Evolutionary conservation across 2,797 vertebrate genomes (phyloP).

Genomic region (Alcedo atthis): DNA sequence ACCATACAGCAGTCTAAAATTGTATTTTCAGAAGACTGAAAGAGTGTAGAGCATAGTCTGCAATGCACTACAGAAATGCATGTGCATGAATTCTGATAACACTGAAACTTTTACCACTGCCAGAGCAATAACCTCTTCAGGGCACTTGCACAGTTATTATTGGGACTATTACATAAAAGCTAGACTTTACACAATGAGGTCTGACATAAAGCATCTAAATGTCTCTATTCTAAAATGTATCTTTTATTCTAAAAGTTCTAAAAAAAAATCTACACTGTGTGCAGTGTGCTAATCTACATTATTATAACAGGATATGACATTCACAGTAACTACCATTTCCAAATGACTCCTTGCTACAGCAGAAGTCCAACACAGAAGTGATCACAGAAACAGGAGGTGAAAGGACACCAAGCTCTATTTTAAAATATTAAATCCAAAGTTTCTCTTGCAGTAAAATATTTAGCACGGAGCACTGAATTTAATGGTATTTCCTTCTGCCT

Average conservation of each 20-base stretch:
- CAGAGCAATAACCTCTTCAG: neutral
- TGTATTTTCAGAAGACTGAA: neutral
- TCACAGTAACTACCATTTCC: neutral
- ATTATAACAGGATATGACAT: fast-evolving
- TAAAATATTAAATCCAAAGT: neutral
- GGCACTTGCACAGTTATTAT: neutral
- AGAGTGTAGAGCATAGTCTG: neutral
- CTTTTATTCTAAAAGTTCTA: neutral
- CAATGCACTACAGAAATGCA: neutral
- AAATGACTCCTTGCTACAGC: neutral
- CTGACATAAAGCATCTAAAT: neutral
- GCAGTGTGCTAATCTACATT: neutral
- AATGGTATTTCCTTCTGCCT: neutral
- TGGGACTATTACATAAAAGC: neutral
- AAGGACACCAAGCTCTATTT: neutral
- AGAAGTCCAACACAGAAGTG: neutral
- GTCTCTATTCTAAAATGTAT: neutral
- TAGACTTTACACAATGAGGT: neutral
- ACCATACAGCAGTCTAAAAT: neutral
- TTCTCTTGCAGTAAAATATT: neutral
- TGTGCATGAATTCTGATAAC: neutral
- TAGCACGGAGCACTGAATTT: neutral
- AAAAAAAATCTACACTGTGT: fast-evolving
- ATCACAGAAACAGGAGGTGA: neutral
- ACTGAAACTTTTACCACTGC: neutral